Evolutionary conservation across 2,888 invertebrate genomes (phyloP), one percentile per base, ranked within the genome.

Genomic region (Anthrax anthrax): DNA sequence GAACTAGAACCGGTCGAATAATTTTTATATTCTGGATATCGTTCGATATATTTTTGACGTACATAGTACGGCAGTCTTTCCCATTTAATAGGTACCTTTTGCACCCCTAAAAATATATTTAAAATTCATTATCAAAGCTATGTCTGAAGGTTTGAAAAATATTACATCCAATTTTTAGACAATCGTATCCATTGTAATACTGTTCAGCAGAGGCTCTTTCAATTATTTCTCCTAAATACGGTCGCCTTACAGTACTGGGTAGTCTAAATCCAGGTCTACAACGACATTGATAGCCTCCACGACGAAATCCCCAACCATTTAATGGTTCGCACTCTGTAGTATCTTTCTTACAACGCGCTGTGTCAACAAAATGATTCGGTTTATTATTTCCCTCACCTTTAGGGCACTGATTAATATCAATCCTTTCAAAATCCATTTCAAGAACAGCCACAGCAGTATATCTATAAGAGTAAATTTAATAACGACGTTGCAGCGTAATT

Each of bases 391-490:
- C 96, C 56, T 80, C 73, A 47, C 92, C 87, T 51, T 72, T 71
- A 0, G 95, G 94, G 74, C 96, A 97, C 60, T 95, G 96, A 71
- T 97, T 97, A 66, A 97, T 91, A 61, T 97, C 96, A 64, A 97
- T 85, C 59, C 94, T 75, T 55, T 96, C 92, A 66, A 89, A 92
- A 63, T 97, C 96, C 79, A 95, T 84, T 75, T 96, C 95, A 67
- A 94, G 75, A 0, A 94, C 92, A 0, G 90, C 80, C 17, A 84
- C 84, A 37, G 90, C 96, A 2, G 94, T 91, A 62, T 91, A 92
- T 55, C 90, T 87, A 54, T 23, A 63, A 57, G 43, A 47, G 38
- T 19, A 27, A 37, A 43, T 40, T 18, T 27, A 18, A 27, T 5
- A 5, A 12, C 12, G 3, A 32, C 29, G 16, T 46, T 23, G 8